Evolutionary conservation across 2,888 invertebrate species (phyloP), one percentile per base, ranked within the genome.

Genomic region (Zelleria hepariella): DNA sequence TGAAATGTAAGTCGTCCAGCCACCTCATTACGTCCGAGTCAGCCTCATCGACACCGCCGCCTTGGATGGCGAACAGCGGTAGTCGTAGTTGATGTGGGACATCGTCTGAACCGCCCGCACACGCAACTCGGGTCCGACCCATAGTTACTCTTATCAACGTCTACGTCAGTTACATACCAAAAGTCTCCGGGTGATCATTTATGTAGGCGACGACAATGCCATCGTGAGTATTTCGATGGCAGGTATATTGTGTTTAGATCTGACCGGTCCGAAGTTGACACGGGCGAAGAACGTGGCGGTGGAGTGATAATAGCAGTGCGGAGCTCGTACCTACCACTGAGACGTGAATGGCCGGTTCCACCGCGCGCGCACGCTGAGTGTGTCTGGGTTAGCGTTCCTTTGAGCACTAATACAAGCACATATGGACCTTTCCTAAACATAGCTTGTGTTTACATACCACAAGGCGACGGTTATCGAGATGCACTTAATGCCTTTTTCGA

Each of bases 401-500:
- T 53, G 26, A 15, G 7, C 8, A 8, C 53, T n/a, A 10, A 23
- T 8, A n/a, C 3, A 10, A n/a, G 15, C 18, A 15, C 47, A 4
- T 4, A 21, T 21, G 21, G n/a, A 3, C 21, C 5, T n/a, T 55
- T 27, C 21, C 8, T 55, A 8, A 55, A 55, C 32, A 32, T 55
- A 10, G 55, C 55, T 8, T 55, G 55, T 55, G 5, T 55, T 18
- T 55, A 55, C 21, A n/a, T 21, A 32, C 55, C 27, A 8, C 55
- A 55, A 5, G 55, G 55, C 5, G 15, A 53, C 0, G 26, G 53
- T 1, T 27, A 60, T 20, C 54, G 20, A 7, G 56, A 60, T 10
- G 8, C 60, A 26, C n/a, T 60, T 1, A 42, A 6, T 25, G 51
- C 32, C 2, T 60, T 58, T 56, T 49, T 60, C 51, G 56, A 60